Base-by-base conservation (phyloP, 2,888 invertebrate species). In the Actias luna region DNA sequence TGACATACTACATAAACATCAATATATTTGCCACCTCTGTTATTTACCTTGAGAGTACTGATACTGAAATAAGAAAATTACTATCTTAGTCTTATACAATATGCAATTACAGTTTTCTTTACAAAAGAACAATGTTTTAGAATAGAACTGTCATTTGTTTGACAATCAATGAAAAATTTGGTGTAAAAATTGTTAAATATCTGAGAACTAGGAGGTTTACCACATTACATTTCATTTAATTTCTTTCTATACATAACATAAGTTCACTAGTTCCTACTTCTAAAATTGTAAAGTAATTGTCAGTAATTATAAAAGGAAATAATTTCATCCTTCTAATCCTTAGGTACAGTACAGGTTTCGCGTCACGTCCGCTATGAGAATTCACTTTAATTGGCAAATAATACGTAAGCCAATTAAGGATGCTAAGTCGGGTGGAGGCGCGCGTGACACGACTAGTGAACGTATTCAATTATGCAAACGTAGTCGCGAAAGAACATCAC, bases 311-410 rank as follows among this genome's bases (percentile, higher is more conserved):
- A 59, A 42, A 16, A 55, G 25, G 16, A 62, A 61, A 60, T 52
- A 59, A 63, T 52, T 52, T 63, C 59, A 59, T 63, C 52, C 31
- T 39, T 29, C 33, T 59, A 60, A 83, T 84, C 83, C 55, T 29
- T 55, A 29, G 55, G 87, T 89, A 86, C 79, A 80, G 87, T 89
- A 86, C 79, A 80, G 85, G 85, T 91, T 92, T 91, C 91, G 77
- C 77, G 87, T 91, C 92, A 92, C 91, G 92, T 92, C 78, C 84
- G 76, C 87, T 80, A 89, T 87, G 92, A 91, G 87, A 93, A 91
- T 92, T 91, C 89, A 89, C 92, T 92, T 92, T 93, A 93, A 93
- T 93, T 93, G 92, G 92, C 92, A 92, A 92, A 93, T 93, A 92
- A 93, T 93, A 92, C 92, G 90, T 85, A 91, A 88, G 87, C 89